Evolutionary conservation across 2,888 invertebrate genomes (phyloP).

Genomic region (Lasioglossum vierecki): DNA sequence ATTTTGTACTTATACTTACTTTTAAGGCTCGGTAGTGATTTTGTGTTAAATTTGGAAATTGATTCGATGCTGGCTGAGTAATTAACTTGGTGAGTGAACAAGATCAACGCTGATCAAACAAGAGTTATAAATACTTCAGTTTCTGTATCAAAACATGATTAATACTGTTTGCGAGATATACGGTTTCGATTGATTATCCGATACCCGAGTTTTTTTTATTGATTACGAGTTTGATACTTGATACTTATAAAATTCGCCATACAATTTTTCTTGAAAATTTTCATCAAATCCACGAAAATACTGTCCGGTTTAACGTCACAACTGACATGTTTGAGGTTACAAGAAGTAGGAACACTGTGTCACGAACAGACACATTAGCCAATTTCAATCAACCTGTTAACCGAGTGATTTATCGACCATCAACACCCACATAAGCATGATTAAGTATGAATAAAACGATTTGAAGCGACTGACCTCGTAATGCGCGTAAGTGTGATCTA

Average conservation of each 20-base stretch:
- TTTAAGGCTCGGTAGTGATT: too few relatives aligned
- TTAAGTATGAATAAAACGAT: slow-evolving; percentile 9
- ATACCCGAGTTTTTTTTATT: not conserved
- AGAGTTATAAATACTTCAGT: not conserved
- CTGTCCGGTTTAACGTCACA: not conserved
- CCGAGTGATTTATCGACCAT: not conserved
- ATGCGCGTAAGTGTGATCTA: not conserved
- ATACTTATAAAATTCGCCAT: not conserved
- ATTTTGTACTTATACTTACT: too few relatives aligned
- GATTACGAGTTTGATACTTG: not conserved
- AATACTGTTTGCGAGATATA: not conserved
- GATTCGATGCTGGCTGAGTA: not conserved
- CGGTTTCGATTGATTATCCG: not conserved
- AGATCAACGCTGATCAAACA: not conserved
- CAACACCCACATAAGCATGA: not conserved
- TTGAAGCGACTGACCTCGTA: not conserved
- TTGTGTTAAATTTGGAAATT: not conserved
- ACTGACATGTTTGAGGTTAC: not conserved
- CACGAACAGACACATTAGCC: not conserved
- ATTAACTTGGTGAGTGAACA: not conserved
- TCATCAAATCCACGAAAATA: not conserved
- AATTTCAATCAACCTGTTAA: not conserved
- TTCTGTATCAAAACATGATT: not conserved
- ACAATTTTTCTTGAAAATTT: not conserved
- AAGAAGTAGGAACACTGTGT: not conserved